These are phyloP conservation scores for Stictocephala bisonia DNA, from an alignment of 2,888 invertebrate species.

Conservation along the genomic window DNA sequence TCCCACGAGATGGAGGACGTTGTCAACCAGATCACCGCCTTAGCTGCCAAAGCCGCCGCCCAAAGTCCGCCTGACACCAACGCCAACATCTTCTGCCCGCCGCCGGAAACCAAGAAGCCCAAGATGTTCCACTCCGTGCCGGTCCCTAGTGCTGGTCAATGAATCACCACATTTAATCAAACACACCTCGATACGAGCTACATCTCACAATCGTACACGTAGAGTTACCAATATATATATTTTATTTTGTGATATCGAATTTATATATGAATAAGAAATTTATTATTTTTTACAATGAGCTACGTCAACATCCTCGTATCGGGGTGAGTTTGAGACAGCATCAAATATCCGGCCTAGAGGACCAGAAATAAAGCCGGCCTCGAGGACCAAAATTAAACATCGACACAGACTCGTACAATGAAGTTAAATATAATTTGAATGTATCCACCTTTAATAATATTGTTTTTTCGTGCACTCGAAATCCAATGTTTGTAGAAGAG, in stretches of 20 bases:
- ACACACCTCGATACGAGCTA: neutral
- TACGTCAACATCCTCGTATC: slow-evolving; percentile 19
- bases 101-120: slow-evolving; percentile 47
- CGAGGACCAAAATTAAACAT: neutral
- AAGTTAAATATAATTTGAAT: neutral
- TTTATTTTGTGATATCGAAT: slow-evolving; percentile 46
- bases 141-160: slow-evolving; percentile 56
- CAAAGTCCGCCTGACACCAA: slow-evolving; percentile 71
- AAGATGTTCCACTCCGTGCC: slow-evolving; percentile 51
- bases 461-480: slow-evolving; percentile 4
- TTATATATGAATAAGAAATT: slow-evolving; percentile 31
- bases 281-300: slow-evolving; percentile 35
- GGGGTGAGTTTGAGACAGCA: neutral
- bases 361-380: neutral
- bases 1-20: slow-evolving; percentile 87
- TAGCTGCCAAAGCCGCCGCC: slow-evolving; percentile 81
- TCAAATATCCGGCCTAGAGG: neutral
- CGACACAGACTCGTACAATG: slow-evolving; percentile 18
- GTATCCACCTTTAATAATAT: slow-evolving; percentile 1
- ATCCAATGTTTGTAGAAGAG: slow-evolving; percentile 10
- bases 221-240: slow-evolving; percentile 45
- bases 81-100: slow-evolving; percentile 64
- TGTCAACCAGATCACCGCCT: slow-evolving; percentile 82
- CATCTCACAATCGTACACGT: slow-evolving; percentile 7
- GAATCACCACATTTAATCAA: slow-evolving; percentile 7